Conservation (phyloP, 1,140 invertebrate genomes). For the Lamellibrachia luymesi region DNA sequence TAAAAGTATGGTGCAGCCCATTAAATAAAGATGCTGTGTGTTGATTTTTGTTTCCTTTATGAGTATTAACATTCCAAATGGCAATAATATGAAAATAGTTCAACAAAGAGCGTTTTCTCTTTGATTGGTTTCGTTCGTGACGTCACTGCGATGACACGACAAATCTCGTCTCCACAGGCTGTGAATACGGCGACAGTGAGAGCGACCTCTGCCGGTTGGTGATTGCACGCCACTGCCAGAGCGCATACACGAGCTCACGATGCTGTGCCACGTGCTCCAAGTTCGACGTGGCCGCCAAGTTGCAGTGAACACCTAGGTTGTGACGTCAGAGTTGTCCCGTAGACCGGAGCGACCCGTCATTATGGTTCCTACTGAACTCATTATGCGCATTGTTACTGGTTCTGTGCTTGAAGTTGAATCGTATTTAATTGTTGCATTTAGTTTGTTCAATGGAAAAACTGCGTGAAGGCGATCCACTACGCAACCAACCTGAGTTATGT, state of each 20-base stretch:
- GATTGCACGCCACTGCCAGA: background rate
- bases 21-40: too few relatives aligned
- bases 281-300: background rate
- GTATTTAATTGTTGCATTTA: too few relatives aligned
- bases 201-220: background rate
- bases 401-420: too few relatives aligned
- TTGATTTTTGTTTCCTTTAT: too few relatives aligned
- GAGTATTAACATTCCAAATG: too few relatives aligned
- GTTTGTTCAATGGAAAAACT: too few relatives aligned
- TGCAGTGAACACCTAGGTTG: background rate
- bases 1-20: too few relatives aligned
- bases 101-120: background rate
- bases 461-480: too few relatives aligned
- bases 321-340: background rate
- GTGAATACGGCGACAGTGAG: background rate
- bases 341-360: background rate
- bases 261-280: slow-evolving; percentile 13
- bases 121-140: background rate
- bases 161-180: background rate
- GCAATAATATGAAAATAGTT: background rate
- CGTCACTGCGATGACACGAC: background rate
- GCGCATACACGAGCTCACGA: background rate
- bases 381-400: too few relatives aligned
- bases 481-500: too few relatives aligned
- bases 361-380: too few relatives aligned